Evolutionary conservation across 1,140 invertebrate genomes (phyloP).

Genomic region (Bombus impatiens): DNA sequence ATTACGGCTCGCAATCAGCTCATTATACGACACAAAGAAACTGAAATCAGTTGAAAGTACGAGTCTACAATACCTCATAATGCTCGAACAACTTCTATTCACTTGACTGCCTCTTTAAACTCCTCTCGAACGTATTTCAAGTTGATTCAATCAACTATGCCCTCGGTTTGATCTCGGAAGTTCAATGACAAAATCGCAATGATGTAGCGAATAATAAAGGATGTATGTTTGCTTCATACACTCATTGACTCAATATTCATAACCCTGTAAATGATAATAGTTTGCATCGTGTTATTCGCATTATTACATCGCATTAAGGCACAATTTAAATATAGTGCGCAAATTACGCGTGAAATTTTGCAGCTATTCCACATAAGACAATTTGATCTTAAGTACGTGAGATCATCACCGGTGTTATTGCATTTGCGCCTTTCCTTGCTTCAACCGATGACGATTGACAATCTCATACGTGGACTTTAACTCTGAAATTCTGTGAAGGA

Average conservation of each 20-base stretch:
- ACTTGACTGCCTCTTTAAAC: neutral
- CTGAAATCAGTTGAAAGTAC: neutral
- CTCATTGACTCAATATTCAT: neutral
- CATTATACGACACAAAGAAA: neutral
- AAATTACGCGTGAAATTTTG: neutral
- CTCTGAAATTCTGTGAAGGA: accelerated
- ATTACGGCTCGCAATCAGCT: neutral
- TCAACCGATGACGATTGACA: too few species aligned
- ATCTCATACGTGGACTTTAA: neutral
- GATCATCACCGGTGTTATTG: neutral
- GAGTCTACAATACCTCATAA: neutral
- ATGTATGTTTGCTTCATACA: too few species aligned
- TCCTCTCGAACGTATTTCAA: neutral
- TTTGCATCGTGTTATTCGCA: neutral
- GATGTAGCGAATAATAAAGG: too few species aligned
- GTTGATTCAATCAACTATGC: neutral
- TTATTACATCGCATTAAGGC: neutral
- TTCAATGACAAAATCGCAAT: too few species aligned
- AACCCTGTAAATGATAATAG: neutral
- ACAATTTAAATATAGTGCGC: neutral
- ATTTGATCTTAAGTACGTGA: neutral
- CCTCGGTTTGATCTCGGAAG: too few species aligned
- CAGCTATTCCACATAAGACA: too few species aligned
- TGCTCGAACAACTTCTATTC: neutral
- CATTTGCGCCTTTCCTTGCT: too few species aligned